phyloP scores from a whole-genome alignment of 2,797 vertebrate genomes.

The Sebastes flavidus region DNA sequence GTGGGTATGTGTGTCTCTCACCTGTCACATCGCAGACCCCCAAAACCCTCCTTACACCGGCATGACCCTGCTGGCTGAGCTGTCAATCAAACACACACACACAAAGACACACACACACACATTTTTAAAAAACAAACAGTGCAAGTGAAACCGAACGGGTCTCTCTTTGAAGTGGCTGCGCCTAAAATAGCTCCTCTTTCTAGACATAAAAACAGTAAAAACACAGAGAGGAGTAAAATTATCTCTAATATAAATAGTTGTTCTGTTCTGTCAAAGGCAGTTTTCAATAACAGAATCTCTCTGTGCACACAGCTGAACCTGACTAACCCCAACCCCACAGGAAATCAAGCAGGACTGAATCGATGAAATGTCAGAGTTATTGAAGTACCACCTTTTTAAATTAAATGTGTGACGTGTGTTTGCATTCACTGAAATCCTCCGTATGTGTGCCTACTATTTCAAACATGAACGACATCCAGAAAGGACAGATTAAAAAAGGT shows the following conservation, averaged over 20 bases:
- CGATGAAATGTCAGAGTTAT: constrained; percentile 3
- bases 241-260: constrained; percentile 59
- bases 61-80: constrained; percentile 90
- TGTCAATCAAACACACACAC: constrained; percentile 75
- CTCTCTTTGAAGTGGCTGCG: constrained; percentile 29
- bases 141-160: background rate
- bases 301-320: background rate
- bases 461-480: background rate
- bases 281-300: constrained; percentile 38
- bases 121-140: background rate
- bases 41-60: constrained; percentile 91
- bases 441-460: background rate
- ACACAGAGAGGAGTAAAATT: constrained; percentile 46
- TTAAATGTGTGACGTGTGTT: background rate
- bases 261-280: constrained; percentile 17
- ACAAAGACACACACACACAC: constrained; percentile 25
- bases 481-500: background rate
- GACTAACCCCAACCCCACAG: constrained; percentile 10
- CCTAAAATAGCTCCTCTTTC: constrained; percentile 52
- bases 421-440: background rate
- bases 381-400: constrained; percentile 24
- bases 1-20: constrained; percentile 56
- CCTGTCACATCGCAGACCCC: constrained; percentile 88
- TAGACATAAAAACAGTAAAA: constrained; percentile 27
- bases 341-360: constrained; percentile 35